phyloP scores from a whole-genome alignment of 2,113 vertebrate species.

The Chelonoidis abingdonii region DNA sequence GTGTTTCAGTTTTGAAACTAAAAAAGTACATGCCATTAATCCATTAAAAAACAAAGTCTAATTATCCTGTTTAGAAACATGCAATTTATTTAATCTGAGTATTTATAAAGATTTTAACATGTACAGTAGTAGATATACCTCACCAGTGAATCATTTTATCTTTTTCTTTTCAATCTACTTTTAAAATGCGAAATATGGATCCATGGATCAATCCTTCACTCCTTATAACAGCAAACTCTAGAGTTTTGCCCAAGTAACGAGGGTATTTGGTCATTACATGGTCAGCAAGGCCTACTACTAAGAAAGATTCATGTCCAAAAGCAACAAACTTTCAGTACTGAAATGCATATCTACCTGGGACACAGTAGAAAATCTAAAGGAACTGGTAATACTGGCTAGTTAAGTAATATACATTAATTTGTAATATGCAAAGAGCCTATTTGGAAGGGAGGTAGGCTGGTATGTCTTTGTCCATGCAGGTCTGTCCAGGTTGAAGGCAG shows the following conservation, averaged over 20 bases:
- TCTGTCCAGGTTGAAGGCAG: neutral
- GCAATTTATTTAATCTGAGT: neutral
- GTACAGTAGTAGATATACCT: neutral
- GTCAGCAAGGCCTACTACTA: neutral
- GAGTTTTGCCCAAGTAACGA: neutral
- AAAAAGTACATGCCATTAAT: neutral
- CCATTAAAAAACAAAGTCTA: neutral
- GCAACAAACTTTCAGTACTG: neutral
- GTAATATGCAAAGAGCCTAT: neutral
- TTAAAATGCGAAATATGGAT: neutral
- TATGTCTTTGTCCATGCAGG: neutral
- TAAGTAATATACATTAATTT: neutral
- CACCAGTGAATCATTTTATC: neutral
- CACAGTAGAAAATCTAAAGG: neutral
- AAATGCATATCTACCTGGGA: neutral
- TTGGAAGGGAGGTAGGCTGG: neutral
- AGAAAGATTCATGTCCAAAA: neutral
- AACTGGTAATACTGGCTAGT: neutral
- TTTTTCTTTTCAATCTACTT: neutral
- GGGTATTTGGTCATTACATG: neutral
- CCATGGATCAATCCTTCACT: neutral
- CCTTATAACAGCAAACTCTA: neutral
- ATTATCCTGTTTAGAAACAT: neutral
- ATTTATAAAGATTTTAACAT: neutral
- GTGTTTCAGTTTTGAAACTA: neutral